These are phyloP conservation scores for Apaloderma vittatum DNA, from an alignment of 2,113 vertebrate species.

Conservation along the genomic window DNA sequence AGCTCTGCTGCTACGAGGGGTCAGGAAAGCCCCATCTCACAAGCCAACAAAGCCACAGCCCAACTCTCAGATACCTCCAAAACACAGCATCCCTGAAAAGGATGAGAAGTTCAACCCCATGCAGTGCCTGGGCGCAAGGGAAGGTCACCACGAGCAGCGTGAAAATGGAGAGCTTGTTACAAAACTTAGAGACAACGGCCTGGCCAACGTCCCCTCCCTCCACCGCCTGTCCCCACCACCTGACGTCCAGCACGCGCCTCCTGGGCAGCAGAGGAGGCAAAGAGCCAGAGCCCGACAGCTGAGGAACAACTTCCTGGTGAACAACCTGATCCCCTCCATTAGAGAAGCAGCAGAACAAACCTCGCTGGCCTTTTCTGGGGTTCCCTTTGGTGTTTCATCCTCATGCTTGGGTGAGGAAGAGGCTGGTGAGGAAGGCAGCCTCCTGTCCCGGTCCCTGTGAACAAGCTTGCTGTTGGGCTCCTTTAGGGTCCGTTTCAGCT, in stretches of 20 bases:
- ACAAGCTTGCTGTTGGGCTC: constrained; percentile 96
- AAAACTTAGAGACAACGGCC: background rate
- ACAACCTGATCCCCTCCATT: background rate
- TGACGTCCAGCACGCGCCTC: background rate
- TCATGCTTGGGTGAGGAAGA: constrained; percentile 84
- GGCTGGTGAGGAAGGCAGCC: constrained; percentile 89
- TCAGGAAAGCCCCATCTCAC: background rate
- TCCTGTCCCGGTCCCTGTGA: constrained; percentile 87
- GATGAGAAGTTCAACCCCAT: background rate
- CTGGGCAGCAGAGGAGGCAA: background rate
- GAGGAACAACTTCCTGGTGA: background rate
- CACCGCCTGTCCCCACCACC: fast-evolving
- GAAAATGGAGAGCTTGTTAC: background rate
- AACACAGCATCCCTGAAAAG: background rate
- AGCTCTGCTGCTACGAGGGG: background rate
- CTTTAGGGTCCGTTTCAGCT: constrained; percentile 94
- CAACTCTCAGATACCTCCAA: background rate
- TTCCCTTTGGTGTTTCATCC: constrained; percentile 81
- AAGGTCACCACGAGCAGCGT: background rate
- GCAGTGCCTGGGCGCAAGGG: background rate
- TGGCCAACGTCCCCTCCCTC: background rate
- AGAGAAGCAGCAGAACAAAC: constrained; percentile 70
- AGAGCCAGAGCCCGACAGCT: background rate
- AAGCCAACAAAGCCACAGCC: background rate
- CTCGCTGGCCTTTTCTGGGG: constrained; percentile 87